Conservation (phyloP, 2,888 invertebrate genomes). For the Yponomeuta plumbellus region DNA sequence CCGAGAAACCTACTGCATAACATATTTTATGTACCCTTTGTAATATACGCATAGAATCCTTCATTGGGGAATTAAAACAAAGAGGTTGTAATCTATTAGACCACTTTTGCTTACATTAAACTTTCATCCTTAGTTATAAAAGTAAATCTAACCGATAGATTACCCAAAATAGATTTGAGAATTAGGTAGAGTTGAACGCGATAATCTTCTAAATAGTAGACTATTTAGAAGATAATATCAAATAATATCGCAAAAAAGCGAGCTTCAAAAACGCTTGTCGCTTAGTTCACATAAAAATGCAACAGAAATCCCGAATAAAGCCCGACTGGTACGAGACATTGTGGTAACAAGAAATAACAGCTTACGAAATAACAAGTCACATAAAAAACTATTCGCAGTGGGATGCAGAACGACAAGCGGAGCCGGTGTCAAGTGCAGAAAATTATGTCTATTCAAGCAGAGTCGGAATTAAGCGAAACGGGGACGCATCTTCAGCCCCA, state of each 20-base stretch:
- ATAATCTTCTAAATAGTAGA: no score
- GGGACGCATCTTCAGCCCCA: constrained; percentile 58
- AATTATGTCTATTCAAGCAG: constrained; percentile 73
- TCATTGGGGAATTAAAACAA: no score
- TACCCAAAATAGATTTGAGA: no score
- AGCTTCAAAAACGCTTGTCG: neutral
- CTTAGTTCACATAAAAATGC: neutral
- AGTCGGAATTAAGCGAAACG: constrained; percentile 64
- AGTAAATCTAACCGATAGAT: no score
- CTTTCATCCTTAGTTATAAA: no score
- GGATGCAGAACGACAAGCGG: constrained; percentile 56
- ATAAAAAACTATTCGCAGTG: constrained; percentile 51
- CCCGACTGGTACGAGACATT: constrained; percentile 12
- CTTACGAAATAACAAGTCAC: constrained; percentile 38
- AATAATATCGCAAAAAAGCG: no score
- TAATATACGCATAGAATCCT: no score
- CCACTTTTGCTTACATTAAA: no score
- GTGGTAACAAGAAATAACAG: constrained; percentile 20
- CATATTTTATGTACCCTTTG: no score
- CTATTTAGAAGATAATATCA: no score
- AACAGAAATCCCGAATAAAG: neutral
- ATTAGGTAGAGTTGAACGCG: no score
- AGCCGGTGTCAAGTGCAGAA: constrained; percentile 72
- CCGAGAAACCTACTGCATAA: neutral
- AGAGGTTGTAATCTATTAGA: no score